A percentile compares a stretch with the other conserved stretches of the same genome.
Conservation (phyloP, 64 coral and sea anemone species). For the Dendrophyllia cribrosa region DNA sequence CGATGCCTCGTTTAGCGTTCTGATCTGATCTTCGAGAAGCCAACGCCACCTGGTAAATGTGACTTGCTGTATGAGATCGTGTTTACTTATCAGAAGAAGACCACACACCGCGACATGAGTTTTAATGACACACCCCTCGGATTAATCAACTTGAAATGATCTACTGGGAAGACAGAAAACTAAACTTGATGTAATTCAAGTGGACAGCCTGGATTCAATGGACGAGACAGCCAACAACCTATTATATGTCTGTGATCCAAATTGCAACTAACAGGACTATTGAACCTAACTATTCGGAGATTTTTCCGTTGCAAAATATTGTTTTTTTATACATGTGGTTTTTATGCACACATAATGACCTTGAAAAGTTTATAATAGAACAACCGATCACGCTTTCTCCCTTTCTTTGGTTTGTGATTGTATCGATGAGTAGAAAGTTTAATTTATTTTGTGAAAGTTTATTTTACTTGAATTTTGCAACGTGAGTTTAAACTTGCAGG, state of each 20-base stretch:
- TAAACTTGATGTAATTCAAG: constrained; percentile 49
- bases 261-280: not conserved
- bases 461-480: not conserved
- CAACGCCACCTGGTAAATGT: constrained; percentile 29
- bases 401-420: not conserved
- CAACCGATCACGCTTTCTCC: not conserved
- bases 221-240: constrained; percentile 14
- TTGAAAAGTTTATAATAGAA: not conserved
- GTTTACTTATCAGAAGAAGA: constrained; percentile 37
- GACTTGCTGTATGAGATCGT: constrained; percentile 19
- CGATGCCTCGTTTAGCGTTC: constrained; percentile 21
- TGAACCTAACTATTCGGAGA: no score
- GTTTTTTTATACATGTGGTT: constrained; percentile 8
- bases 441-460: not conserved
- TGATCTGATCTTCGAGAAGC: constrained; percentile 35
- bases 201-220: constrained; percentile 5
- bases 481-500: not conserved
- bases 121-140: constrained; percentile 48
- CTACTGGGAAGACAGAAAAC: constrained; percentile 30
- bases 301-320: not conserved
- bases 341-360: not conserved
- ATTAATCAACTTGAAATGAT: constrained; percentile 59
- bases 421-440: not conserved
- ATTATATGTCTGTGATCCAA: constrained; percentile 1
- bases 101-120: constrained; percentile 32